phyloP scores from a whole-genome alignment of 2,797 vertebrate species.

The Heterohyrax brucei region DNA sequence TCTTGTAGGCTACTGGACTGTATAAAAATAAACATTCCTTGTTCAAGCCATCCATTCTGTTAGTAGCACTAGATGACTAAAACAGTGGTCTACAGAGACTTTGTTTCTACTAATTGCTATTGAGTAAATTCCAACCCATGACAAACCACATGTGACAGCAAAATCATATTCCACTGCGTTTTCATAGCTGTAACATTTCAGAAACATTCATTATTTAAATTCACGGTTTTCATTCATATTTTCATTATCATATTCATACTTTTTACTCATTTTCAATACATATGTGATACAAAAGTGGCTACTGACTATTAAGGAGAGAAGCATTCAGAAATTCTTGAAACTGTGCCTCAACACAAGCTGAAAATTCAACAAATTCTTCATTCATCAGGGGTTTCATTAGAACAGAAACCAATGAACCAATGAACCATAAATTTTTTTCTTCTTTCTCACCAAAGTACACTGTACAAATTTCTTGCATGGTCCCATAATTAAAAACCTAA shows the following conservation, averaged over 20 bases:
- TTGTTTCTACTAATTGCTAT: background rate
- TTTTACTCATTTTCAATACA: slow-evolving; percentile 50
- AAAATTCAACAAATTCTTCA: slow-evolving; percentile 73
- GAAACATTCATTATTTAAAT: background rate
- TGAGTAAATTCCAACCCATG: no score
- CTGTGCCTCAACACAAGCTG: slow-evolving; percentile 64
- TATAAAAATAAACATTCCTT: no score
- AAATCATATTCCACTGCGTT: no score
- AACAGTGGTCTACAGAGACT: background rate
- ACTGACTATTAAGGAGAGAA: slow-evolving; percentile 51
- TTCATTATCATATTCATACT: slow-evolving; percentile 34
- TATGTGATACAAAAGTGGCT: background rate
- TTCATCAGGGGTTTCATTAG: slow-evolving; percentile 64
- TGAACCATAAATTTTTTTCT: slow-evolving; percentile 41
- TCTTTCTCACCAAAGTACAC: slow-evolving; percentile 73
- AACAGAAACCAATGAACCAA: slow-evolving; percentile 69
- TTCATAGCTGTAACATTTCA: background rate
- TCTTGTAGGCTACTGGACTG: no score
- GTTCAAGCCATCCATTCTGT: no score
- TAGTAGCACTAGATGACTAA: no score
- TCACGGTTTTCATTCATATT: background rate
- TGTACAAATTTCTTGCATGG: slow-evolving; percentile 76
- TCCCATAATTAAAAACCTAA: slow-evolving; percentile 80
- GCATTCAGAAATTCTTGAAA: slow-evolving; percentile 73
- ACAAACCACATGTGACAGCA: no score